Base-by-base conservation (phyloP, 2,113 vertebrate genomes). In the Malaclemys terrapin region DNA sequence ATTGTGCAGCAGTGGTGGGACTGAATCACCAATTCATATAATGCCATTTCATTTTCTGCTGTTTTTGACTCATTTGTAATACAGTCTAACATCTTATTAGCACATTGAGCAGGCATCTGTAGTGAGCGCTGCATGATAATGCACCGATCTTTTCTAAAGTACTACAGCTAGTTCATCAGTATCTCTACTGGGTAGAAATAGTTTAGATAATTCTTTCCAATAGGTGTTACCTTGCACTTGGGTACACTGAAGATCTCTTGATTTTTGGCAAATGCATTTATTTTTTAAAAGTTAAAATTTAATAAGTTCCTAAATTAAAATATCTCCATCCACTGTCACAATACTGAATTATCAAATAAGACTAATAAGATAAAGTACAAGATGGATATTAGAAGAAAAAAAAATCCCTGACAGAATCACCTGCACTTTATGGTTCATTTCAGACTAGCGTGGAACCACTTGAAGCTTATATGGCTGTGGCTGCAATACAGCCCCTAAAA, bases 381-480 rank as follows among this genome's bases (percentile, higher is more conserved):
- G 50, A 47, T 76, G 3, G 0, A 1, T 27, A 16, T 50, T 89
- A 7, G 42, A 42, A 42, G 42, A 42, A 42, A 12, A 54, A 90
- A 54, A 27, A 31, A 0, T 50, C 49, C 22, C 25, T 57, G 45
- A 1, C 22, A n/a, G 9, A 49, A 85, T 22, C 47, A 6, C 65
- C 31, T 79, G 13, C 56, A 50, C 31, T 16, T 1, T 76, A 24
- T 53, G 13, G 35, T 3, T 1, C 45, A 49, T 59, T 31, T 42
- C 82, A 91, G 79, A 38, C 52, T 95, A 94, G 12, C 8, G 82
- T 82, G 96, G 93, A 53, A 93, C 42, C 50, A 95, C 97, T 5
- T 89, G 92, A 82, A 98, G 95, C 20, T 97, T 16, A 24, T 97
- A 98, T 1, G 95, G 94, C 29, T 97, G 85, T 19, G 97, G 97